phyloP scores from a whole-genome alignment of 2,797 vertebrate genomes.

The Clarias fuscus region DNA sequence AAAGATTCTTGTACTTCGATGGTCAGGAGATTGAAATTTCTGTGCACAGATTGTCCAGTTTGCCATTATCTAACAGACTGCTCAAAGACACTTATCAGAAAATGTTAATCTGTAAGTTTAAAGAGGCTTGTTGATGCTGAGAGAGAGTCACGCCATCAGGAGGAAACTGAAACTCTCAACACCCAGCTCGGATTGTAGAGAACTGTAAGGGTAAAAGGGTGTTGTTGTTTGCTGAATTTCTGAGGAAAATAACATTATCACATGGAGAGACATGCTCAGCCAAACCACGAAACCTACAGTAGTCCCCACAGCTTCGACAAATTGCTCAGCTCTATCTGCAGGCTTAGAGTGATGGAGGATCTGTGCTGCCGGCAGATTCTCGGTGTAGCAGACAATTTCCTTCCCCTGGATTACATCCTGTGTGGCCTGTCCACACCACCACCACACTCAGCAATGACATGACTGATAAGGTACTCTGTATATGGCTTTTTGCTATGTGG shows the following conservation, averaged over 20 bases:
- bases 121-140: too few relatives aligned
- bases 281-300: slow-evolving; percentile 30
- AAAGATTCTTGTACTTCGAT: slow-evolving; percentile 9
- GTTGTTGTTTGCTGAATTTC: slow-evolving; percentile 13
- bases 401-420: slow-evolving; percentile 9
- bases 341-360: background rate
- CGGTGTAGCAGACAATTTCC: slow-evolving; percentile 14
- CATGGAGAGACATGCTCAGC: slow-evolving; percentile 15
- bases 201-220: slow-evolving; percentile 12
- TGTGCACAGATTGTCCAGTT: background rate
- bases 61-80: slow-evolving; percentile 7
- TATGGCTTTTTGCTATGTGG: slow-evolving; percentile 11
- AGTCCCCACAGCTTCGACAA: slow-evolving; percentile 31
- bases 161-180: slow-evolving; percentile 1
- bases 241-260: slow-evolving; percentile 33
- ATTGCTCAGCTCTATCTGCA: slow-evolving; percentile 12
- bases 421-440: slow-evolving; percentile 12
- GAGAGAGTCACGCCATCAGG: background rate
- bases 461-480: slow-evolving; percentile 25
- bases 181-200: background rate
- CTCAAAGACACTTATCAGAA: slow-evolving; percentile 3
- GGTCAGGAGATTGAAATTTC: background rate
- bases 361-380: slow-evolving; percentile 1
- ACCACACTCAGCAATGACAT: slow-evolving; percentile 4
- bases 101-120: slow-evolving; percentile 6